These are phyloP conservation scores for Trochalopteron elliotii DNA, from an alignment of 2,113 vertebrate genomes.

Conservation along the genomic window DNA sequence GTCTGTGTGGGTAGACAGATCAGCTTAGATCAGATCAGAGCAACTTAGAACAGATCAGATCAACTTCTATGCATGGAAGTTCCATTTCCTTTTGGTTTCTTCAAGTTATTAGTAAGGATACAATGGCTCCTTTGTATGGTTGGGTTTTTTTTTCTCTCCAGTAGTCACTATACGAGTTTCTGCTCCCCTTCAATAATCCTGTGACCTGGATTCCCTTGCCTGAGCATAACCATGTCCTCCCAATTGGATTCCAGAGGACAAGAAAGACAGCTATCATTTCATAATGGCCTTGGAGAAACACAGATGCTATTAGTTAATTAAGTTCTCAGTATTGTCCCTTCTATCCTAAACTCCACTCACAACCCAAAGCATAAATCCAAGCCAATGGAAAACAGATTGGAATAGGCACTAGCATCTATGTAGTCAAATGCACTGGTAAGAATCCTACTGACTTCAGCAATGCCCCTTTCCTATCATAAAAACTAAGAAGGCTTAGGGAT, in stretches of 20 bases:
- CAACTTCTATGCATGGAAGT: background rate
- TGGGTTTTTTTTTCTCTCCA: background rate
- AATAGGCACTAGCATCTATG: background rate
- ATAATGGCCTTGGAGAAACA: background rate
- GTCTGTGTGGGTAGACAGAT: background rate
- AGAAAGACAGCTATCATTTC: background rate
- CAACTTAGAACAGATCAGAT: background rate
- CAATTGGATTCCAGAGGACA: rapidly evolving
- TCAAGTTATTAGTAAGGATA: background rate
- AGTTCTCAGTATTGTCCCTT: background rate
- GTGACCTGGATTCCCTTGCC: background rate
- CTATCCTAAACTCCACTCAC: background rate
- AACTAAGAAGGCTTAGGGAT: background rate
- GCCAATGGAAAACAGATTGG: background rate
- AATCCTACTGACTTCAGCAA: background rate
- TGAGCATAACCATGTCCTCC: background rate
- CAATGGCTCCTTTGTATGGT: background rate
- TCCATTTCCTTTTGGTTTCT: background rate
- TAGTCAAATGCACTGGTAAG: background rate
- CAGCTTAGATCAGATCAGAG: background rate
- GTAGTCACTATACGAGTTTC: background rate
- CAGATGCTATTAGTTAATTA: background rate
- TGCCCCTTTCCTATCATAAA: background rate
- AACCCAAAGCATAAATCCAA: background rate
- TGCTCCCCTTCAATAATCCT: background rate